phyloP scores from a whole-genome alignment of 2,797 vertebrate genomes.

The Luscinia luscinia region DNA sequence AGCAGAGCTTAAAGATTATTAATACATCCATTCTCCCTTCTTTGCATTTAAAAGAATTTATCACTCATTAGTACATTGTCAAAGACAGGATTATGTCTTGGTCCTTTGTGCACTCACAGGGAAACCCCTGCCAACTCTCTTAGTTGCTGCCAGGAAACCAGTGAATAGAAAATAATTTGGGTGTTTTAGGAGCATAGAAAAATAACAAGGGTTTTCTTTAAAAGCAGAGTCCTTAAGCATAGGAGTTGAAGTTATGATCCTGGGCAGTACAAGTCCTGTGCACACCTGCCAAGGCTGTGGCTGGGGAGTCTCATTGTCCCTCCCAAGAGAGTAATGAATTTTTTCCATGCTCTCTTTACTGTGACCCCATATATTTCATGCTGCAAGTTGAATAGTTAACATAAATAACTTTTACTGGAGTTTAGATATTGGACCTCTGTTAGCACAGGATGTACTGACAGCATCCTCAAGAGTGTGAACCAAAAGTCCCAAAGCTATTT shows the following conservation, averaged over 20 bases:
- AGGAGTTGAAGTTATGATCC: background rate
- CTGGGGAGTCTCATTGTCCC: background rate
- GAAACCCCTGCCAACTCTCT: constrained; percentile 43
- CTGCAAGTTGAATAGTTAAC: background rate
- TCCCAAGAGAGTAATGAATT: background rate
- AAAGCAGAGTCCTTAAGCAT: background rate
- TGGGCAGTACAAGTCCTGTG: background rate
- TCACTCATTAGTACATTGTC: constrained; percentile 64
- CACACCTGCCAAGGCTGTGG: background rate
- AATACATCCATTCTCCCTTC: constrained; percentile 21
- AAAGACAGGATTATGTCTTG: constrained; percentile 53
- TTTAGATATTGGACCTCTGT: background rate
- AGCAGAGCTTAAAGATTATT: constrained; percentile 48
- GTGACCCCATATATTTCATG: background rate
- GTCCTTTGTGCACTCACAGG: constrained; percentile 14
- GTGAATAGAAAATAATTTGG: background rate
- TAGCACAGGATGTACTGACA: background rate
- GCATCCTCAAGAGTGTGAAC: background rate
- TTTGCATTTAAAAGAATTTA: constrained; percentile 59
- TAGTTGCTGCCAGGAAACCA: constrained; percentile 32
- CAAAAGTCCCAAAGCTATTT: background rate
- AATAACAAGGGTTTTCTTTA: background rate
- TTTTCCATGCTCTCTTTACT: background rate
- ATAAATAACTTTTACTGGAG: background rate
- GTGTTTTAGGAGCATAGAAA: background rate